Evolutionary conservation across 2,888 invertebrate species (phyloP).

Genomic region (Lasioglossum figueresi): DNA sequence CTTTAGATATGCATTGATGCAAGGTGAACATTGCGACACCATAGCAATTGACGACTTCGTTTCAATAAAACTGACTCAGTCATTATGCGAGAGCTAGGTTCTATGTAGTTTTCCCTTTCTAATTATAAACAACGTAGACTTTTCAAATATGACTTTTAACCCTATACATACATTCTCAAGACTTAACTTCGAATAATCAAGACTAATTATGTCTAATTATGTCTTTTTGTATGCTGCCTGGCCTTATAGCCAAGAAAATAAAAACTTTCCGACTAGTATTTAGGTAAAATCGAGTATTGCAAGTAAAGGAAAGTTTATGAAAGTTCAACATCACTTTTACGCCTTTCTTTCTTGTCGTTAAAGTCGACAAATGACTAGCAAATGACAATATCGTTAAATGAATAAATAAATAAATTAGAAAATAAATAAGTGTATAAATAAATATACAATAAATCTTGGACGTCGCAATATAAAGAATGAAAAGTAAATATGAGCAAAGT

Average conservation of each 20-base stretch:
- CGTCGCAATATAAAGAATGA: conserved; percentile 27
- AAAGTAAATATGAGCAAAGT: conserved; percentile 49
- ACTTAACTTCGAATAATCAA: conserved; percentile 71
- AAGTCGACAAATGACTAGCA: conserved; percentile 48
- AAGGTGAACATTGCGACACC: conserved; percentile 42
- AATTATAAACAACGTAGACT: conserved; percentile 74
- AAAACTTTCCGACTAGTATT: conserved; percentile 69
- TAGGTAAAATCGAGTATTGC: conserved; percentile 66
- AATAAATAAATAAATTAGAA: conserved; percentile 63
- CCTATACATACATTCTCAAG: conserved; percentile 72
- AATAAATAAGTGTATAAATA: conserved; percentile 63
- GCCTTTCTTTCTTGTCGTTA: conserved; percentile 25
- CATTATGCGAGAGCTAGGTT: conserved; percentile 61
- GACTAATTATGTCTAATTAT: conserved; percentile 67
- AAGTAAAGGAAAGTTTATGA: conserved; percentile 59
- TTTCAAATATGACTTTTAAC: conserved; percentile 71
- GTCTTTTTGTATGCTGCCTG: conserved; percentile 74
- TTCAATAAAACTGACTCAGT: conserved; percentile 65
- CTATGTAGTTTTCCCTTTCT: conserved; percentile 60
- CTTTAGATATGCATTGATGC: conserved; percentile 49
- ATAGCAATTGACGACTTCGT: conserved; percentile 55
- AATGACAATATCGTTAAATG: conserved; percentile 34
- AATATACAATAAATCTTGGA: conserved; percentile 38
- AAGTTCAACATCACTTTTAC: conserved; percentile 47
- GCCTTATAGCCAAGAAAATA: conserved; percentile 60